Conservation (phyloP, 2,797 vertebrate species). For the Zenarchopterus dispar region DNA sequence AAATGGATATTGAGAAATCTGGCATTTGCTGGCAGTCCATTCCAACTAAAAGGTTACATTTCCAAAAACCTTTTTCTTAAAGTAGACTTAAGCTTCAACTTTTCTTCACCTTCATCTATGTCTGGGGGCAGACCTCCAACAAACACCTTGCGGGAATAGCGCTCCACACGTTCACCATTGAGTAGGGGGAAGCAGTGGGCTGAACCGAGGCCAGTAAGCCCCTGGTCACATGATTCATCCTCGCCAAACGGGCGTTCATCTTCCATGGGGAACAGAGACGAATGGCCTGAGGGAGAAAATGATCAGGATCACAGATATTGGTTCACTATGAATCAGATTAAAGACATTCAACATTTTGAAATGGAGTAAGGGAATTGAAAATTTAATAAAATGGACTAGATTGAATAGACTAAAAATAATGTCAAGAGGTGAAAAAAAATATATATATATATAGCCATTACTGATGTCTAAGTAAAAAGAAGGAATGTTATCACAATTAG, state of each 20-base stretch:
- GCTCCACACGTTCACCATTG: conserved; percentile 96
- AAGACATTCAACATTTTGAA: conserved; percentile 9
- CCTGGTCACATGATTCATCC: conserved; percentile 94
- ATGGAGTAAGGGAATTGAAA: conserved; percentile 10
- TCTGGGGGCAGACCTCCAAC: conserved; percentile 97
- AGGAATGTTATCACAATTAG: conserved; percentile 16
- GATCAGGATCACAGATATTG: conserved; percentile 20
- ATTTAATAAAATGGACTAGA: conserved; percentile 10
- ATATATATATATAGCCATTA: conserved; percentile 19
- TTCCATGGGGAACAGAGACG: conserved; percentile 98
- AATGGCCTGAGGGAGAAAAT: conserved; percentile 85
- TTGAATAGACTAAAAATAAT: conserved; percentile 10
- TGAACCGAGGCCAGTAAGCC: conserved; percentile 91
- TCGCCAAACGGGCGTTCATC: conserved; percentile 93
- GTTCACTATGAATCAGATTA: background rate
- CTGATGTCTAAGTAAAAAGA: conserved; percentile 26
- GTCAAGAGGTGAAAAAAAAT: background rate
- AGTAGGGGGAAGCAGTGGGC: conserved; percentile 97
- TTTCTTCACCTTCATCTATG: conserved; percentile 93
- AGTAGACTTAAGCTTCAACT: background rate
- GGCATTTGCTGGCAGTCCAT: background rate
- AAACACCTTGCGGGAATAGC: conserved; percentile 98
- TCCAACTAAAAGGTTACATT: background rate
- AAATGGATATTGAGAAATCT: background rate
- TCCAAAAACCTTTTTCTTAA: background rate